Evolutionary conservation across 2,888 invertebrate genomes (phyloP), one percentile per base, ranked within the genome.

Genomic region (Spatulosminthurus flaviceps): DNA sequence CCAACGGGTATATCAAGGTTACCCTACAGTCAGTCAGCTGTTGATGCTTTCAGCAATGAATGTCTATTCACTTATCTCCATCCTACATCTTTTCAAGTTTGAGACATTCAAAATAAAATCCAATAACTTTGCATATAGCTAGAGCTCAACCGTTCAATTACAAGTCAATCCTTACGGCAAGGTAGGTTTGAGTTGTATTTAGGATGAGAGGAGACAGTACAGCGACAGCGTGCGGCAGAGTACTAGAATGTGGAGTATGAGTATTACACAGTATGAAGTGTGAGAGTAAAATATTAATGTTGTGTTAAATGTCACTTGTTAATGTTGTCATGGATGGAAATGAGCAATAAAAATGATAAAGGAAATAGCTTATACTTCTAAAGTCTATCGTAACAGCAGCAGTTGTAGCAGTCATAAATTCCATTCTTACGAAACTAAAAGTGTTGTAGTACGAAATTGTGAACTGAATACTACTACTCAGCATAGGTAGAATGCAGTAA

Each of bases 1-100:
- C 34, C 34, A 34, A 34, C 34, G 34, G 34, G 34, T 34, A 34
- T 34, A 34, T 34, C 34, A 34, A 34, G 34, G 34, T 34, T 34
- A n/a, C n/a, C n/a, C n/a, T n/a, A n/a, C n/a, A n/a, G n/a, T n/a
- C n/a, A 34, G 34, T 34, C 34, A 34, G 34, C 34, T 34, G 34
- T 34, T 7, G 34, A 9, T 34, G 34, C 34, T 34, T 34, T 51
- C 2, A 19, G 51, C 5, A 16, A n/a, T n/a, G n/a, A n/a, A n/a
- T n/a, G n/a, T n/a, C n/a, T n/a, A n/a, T n/a, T n/a, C n/a, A n/a
- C n/a, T 51, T 51, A 51, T 51, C 51, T 19, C 9, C 4, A 51
- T 19, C 19, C n/a, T 51, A 51, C 51, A 51, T 51, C 51, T 51
- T 51, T 51, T 51, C 51, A 51, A 51, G 51, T 51, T 51, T 51